These are phyloP conservation scores for Aurelia sp. DNA, from an alignment of 30 jellyfish, hydroid and myxozoan species.

Conservation along the genomic window DNA sequence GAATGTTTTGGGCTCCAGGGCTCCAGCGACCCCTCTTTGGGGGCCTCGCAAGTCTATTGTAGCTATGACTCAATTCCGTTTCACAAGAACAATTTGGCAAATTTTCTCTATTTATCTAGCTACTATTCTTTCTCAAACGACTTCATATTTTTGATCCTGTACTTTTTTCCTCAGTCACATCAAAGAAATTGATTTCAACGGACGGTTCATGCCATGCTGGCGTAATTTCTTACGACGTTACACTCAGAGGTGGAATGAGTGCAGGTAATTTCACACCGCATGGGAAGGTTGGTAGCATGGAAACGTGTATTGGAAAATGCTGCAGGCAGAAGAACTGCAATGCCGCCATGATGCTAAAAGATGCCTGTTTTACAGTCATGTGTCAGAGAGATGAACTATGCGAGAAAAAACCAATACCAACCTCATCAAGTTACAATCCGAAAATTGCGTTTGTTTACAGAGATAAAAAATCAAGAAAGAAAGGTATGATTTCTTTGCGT, in stretches of 20 bases:
- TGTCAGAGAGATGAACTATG: constrained; percentile 90
- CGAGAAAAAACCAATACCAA: constrained; percentile 91
- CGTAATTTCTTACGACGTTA: constrained; percentile 93
- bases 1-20: too few species aligned
- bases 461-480: constrained; percentile 57
- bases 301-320: constrained; percentile 84
- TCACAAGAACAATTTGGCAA: too few species aligned
- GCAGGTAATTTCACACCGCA: constrained; percentile 99
- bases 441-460: constrained; percentile 89
- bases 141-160: too few species aligned
- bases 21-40: too few species aligned
- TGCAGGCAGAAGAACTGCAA: constrained; percentile 79
- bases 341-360: constrained; percentile 98
- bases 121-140: too few species aligned
- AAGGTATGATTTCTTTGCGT: constrained; percentile 17
- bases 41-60: too few species aligned
- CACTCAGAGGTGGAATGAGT: constrained; percentile 89
- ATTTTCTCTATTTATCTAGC: too few species aligned
- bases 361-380: constrained; percentile 93
- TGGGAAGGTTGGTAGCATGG: constrained; percentile 93
- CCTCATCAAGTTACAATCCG: constrained; percentile 89
- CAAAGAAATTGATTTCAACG: constrained; percentile 57
- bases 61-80: too few species aligned
- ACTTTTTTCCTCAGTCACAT: constrained; percentile 26
- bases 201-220: constrained; percentile 98